A percentile compares a stretch with the other conserved stretches of the same genome.
Conservation (phyloP, 53 echinoderm and acorn worm genomes). For the Stichopus horrens region DNA sequence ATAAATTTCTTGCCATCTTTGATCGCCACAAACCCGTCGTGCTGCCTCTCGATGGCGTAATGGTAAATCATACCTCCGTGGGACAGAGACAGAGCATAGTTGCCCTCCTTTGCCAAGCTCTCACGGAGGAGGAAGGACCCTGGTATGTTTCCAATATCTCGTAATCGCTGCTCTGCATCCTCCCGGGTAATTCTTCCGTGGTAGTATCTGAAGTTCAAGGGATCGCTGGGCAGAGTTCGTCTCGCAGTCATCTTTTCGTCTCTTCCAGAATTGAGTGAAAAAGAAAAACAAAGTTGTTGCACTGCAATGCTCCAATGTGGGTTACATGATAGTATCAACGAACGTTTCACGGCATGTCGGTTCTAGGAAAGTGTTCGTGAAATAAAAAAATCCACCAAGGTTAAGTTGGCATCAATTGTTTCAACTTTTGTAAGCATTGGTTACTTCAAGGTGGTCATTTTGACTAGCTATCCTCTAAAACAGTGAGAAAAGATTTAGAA, state of each 20-base stretch:
- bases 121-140: conserved; percentile 87
- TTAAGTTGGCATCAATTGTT: too few relatives aligned
- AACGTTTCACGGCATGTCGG: too few relatives aligned
- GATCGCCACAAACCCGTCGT: conserved; percentile 90
- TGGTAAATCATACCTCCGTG: conserved; percentile 81
- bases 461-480: too few relatives aligned
- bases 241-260: conserved; percentile 12
- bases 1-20: conserved; percentile 89
- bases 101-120: conserved; percentile 81
- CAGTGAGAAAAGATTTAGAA: too few relatives aligned
- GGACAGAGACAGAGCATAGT: conserved; percentile 92
- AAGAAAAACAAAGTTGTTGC: too few relatives aligned
- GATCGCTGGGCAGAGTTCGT: conserved; percentile 58
- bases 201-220: conserved; percentile 73
- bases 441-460: too few relatives aligned
- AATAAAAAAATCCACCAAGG: too few relatives aligned
- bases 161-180: conserved; percentile 82
- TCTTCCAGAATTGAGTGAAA: not conserved
- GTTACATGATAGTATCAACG: too few relatives aligned
- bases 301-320: too few relatives aligned
- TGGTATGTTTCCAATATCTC: conserved; percentile 59
- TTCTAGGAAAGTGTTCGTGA: too few relatives aligned
- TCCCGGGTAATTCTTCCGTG: conserved; percentile 94
- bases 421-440: too few relatives aligned
- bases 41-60: conserved; percentile 88